A percentile compares a stretch with the other conserved stretches of the same genome.
These are phyloP conservation scores for Neomorphus geoffroyi DNA, from an alignment of 2,797 vertebrate species.

Conservation along the genomic window DNA sequence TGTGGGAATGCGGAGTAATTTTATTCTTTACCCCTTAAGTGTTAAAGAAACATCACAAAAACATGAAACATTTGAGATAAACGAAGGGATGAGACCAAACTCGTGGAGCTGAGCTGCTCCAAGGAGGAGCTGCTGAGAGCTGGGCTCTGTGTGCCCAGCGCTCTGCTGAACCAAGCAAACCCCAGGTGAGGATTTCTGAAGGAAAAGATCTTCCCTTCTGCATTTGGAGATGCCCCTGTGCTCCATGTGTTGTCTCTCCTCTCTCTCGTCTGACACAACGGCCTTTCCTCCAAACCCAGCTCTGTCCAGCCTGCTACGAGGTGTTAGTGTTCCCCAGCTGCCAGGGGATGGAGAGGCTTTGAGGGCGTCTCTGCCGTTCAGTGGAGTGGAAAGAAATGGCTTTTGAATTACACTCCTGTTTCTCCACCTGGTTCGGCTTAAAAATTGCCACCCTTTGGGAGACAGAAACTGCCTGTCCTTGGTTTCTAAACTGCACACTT, in stretches of 20 bases:
- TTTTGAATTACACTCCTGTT: neutral
- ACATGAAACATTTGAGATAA: neutral
- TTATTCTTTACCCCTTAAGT: neutral
- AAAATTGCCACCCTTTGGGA: neutral
- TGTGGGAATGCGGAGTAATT: neutral
- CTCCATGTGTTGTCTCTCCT: fast-evolving
- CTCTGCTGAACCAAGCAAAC: neutral
- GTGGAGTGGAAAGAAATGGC: neutral
- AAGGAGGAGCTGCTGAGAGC: neutral
- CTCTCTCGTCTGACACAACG: neutral
- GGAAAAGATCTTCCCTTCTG: neutral
- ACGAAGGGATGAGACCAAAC: neutral
- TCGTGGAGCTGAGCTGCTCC: neutral
- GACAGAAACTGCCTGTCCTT: neutral
- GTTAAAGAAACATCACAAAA: neutral
- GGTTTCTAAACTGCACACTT: neutral
- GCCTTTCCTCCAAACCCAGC: neutral
- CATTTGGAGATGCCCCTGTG: neutral
- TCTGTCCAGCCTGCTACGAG: fast-evolving
- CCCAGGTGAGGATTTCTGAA: neutral
- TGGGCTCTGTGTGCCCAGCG: neutral
- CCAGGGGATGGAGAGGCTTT: neutral
- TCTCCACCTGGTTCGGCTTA: neutral
- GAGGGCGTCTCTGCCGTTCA: neutral
- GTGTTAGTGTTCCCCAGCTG: neutral